A percentile compares a stretch with the other conserved stretches of the same genome.
Conservation (phyloP, 2,888 invertebrate genomes). For the Ophioninae sp. region DNA sequence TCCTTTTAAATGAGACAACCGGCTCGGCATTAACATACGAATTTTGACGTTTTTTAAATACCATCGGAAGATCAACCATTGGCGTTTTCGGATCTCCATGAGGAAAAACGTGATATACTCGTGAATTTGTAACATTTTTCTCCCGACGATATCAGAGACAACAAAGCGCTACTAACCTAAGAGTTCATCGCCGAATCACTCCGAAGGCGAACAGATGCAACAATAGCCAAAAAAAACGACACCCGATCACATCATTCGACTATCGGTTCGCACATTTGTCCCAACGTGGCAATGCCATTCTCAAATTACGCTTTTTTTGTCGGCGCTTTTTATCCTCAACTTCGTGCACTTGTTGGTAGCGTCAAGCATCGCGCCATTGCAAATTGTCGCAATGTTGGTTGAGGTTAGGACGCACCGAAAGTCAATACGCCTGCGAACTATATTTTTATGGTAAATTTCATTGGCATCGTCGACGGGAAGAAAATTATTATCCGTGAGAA, state of each 20-base stretch:
- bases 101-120: background rate
- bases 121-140: no score
- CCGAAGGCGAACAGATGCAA: background rate
- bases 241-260: background rate
- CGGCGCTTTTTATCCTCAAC: background rate
- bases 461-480: no score
- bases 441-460: no score
- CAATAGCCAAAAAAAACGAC: conserved; percentile 7
- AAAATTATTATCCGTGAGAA: no score
- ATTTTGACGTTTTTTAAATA: background rate
- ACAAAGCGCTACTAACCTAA: conserved; percentile 28
- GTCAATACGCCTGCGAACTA: no score
- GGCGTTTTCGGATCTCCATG: background rate
- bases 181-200: background rate
- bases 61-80: background rate
- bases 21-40: no score
- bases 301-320: background rate
- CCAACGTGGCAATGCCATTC: background rate
- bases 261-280: background rate
- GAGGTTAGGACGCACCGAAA: background rate
- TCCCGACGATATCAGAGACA: background rate
- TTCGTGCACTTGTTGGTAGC: background rate
- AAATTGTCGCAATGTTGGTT: background rate
- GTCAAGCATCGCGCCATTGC: background rate
- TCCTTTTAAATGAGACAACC: no score